Evolutionary conservation across 2,113 vertebrate species (phyloP), one percentile per base, ranked within the genome.

Genomic region (Gila orcuttii): DNA sequence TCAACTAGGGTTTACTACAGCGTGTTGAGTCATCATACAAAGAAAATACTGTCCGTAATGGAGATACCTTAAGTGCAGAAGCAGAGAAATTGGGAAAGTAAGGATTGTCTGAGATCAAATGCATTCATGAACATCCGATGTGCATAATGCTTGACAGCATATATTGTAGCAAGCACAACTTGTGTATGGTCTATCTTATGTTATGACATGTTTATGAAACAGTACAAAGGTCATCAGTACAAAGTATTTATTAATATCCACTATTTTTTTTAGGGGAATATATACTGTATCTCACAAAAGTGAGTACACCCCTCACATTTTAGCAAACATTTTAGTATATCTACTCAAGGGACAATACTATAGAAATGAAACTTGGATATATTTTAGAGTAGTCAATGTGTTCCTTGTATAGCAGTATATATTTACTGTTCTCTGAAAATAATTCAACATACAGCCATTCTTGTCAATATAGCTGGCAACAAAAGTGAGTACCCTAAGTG

Each of bases 11-110:
- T 71, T 71, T 50, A 86, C 55, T 8, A 59, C 31, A 91, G 88
- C 57, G 68, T 79, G 74, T 83, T 91, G 90, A 94, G 89, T 92
- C 90, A 92, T 89, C 88, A 86, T 87, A 89, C 90, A 90, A 90
- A 86, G 60, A 89, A 33, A 71, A 33, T 87, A 87, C 76, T 87
- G 83, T 90, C 90, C 88, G 74, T 90, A 55, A 62, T 42, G 33
- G 62, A 74, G 42, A 39, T 21, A 42, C 62, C 50, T 75, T 47
- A 9, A 28, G 19, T 25, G 3, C 76, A 36, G 68, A 66, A 52
- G 2, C 25, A 78, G 15, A 55, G 75, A 80, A 52, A 52, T 8
- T 33, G 33, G n/a, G 15, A 57, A 74, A 75, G 68, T 84, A 84
- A 84, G 79, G 62, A 84, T 33, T 79, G 47, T 36, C 31, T 45